Conservation (phyloP, 2,888 invertebrate species). For the Parnassius orleans region DNA sequence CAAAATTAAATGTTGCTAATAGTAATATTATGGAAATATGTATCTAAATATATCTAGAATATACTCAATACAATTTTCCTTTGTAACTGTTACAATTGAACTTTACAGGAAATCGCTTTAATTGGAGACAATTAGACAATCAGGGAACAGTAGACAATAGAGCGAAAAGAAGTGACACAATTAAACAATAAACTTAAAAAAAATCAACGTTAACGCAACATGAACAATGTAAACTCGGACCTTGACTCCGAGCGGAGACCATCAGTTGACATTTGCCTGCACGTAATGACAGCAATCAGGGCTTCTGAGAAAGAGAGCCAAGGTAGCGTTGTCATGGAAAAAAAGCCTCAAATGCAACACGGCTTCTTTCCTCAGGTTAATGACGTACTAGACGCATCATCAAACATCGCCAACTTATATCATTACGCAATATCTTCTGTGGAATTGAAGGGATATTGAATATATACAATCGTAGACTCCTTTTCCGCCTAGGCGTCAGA, state of each 20-base stretch:
- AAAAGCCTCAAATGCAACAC: constrained; percentile 7
- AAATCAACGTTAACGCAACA: neutral
- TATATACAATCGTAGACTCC: too few relatives aligned
- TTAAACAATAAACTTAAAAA: neutral
- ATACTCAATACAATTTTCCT: too few relatives aligned
- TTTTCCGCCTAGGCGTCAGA: too few relatives aligned
- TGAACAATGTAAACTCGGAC: constrained; percentile 1
- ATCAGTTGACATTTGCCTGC: constrained; percentile 15
- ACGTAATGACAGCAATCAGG: constrained; percentile 24
- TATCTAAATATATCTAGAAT: too few relatives aligned
- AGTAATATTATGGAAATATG: too few relatives aligned
- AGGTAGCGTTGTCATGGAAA: constrained; percentile 15
- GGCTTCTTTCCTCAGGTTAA: constrained; percentile 13
- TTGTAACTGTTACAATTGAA: too few relatives aligned
- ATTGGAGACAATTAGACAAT: too few relatives aligned
- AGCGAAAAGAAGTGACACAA: too few relatives aligned
- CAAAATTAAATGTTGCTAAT: too few relatives aligned
- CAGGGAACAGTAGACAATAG: too few relatives aligned
- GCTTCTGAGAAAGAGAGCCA: constrained; percentile 19
- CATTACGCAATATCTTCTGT: neutral
- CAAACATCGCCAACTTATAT: neutral
- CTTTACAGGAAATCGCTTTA: too few relatives aligned
- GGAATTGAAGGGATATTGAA: neutral
- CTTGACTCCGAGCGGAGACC: constrained; percentile 6
- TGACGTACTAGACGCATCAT: constrained; percentile 1